Percentiles rank a stretch among this genome's conserved stretches.
Conservation (phyloP, 2,797 vertebrate genomes). For the Pangasius macronema region DNA sequence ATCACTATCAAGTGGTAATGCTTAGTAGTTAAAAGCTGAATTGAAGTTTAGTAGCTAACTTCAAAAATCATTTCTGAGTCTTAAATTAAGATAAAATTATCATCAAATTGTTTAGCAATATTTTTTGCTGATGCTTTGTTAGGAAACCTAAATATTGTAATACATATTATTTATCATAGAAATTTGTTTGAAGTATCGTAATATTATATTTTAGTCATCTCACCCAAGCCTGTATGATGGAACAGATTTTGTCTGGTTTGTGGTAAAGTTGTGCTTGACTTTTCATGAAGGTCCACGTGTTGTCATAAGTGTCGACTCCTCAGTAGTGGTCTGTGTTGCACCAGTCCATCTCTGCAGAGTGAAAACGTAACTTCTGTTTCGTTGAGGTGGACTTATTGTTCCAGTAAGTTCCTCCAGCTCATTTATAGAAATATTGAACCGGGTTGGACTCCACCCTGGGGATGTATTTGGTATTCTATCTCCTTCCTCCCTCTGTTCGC, state of each 20-base stretch:
- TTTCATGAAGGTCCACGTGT: background rate
- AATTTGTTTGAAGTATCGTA: background rate
- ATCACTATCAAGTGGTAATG: background rate
- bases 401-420: conserved; percentile 22
- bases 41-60: no score
- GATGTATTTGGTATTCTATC: conserved; percentile 7
- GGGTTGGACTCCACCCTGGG: conserved; percentile 13
- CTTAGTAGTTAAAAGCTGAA: no score
- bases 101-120: background rate
- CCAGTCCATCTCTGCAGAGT: background rate
- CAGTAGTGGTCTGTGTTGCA: background rate
- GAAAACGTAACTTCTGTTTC: background rate
- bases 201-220: background rate
- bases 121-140: background rate
- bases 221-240: background rate
- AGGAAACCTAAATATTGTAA: background rate
- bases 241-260: background rate
- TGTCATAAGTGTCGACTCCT: background rate
- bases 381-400: background rate
- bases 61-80: background rate
- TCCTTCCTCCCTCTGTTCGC: background rate
- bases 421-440: conserved; percentile 34
- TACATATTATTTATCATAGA: background rate
- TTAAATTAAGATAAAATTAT: background rate
- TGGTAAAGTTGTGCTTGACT: background rate